Percentiles rank a stretch among this genome's conserved stretches.
Conservation (phyloP, 2,797 vertebrate genomes). For the Ceyx erithaca region DNA sequence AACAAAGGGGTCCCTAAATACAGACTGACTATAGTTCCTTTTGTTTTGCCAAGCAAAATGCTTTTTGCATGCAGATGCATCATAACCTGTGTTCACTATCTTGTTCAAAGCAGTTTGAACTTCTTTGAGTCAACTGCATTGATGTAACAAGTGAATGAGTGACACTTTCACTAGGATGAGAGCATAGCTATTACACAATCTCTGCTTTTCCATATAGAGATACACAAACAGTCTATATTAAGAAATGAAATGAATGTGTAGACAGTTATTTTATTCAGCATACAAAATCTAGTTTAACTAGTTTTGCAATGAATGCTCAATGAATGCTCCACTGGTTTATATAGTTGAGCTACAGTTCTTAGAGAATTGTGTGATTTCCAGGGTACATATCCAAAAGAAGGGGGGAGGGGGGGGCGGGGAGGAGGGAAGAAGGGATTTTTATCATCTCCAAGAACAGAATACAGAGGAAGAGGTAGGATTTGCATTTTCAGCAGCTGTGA, state of each 20-base stretch:
- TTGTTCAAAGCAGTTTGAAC: neutral
- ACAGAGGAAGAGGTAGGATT: neutral
- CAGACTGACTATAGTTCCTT: neutral
- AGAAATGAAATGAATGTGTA: neutral
- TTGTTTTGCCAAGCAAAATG: neutral
- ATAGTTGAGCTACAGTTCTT: neutral
- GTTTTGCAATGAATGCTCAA: neutral
- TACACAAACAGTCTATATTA: too few relatives aligned
- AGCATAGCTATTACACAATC: neutral
- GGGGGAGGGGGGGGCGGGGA: too few relatives aligned
- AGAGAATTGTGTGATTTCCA: neutral
- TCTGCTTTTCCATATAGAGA: neutral
- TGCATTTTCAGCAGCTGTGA: neutral
- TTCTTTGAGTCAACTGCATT: neutral
- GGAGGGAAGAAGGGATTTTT: neutral
- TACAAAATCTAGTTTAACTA: neutral
- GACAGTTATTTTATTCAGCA: neutral
- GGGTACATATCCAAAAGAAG: neutral
- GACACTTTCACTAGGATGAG: neutral
- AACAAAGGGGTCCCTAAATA: neutral
- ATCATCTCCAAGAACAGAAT: neutral
- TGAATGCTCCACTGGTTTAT: neutral
- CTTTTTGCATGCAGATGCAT: neutral
- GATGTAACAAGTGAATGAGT: neutral
- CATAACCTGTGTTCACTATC: neutral